Evolutionary conservation across 2,797 vertebrate genomes (phyloP), one percentile per base, ranked within the genome.

Genomic region (Hippocampus kuda): DNA sequence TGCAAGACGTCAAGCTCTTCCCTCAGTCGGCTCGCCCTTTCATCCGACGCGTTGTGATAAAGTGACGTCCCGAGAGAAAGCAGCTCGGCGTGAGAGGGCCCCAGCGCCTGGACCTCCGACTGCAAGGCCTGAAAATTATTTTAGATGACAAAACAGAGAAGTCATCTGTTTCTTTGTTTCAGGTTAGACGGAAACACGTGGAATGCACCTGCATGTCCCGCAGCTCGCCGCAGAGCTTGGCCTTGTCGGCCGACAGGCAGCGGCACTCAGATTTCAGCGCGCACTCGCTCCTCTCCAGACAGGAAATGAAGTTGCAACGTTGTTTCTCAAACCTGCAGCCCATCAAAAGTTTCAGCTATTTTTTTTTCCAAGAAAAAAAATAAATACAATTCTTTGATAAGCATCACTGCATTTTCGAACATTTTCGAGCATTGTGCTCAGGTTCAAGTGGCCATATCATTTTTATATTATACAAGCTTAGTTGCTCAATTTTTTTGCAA

Each of bases 281-380:
- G 46, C 86, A 85, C 82, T 98, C 94, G 63, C 92, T 93, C 2
- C 90, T 90, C 77, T 98, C 94, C 76, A 99, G 64, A 89, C 93
- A 97, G 34, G 87, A 92, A 75, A 89, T 59, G 79, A 98, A 93
- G 68, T 84, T 86, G 18, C 91, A 91, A 0, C 89, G 83, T 6
- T 95, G 94, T 73, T 97, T 99, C 84, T 99, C 97, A 71, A 92
- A 92, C 85, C 97, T 99, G 79, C 8, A 26, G 30, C 15, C 63
- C 22, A 24, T 41, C 34, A 41, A 65, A 13, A 10, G 5, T 20
- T 16, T 20, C n/a, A 65, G 12, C 9, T 64, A 51, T 6, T 34
- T 34, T 6, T 6, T 46, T 46, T 44, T 11, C 44, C 44, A 44
- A 44, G 44, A 44, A 44, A 44, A 44, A 12, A 44, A 44, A n/a